Percentiles rank a stretch among this genome's conserved stretches.
Evolutionary conservation across 2,113 vertebrate genomes (phyloP).

Genomic region (Caranx melampygus): DNA sequence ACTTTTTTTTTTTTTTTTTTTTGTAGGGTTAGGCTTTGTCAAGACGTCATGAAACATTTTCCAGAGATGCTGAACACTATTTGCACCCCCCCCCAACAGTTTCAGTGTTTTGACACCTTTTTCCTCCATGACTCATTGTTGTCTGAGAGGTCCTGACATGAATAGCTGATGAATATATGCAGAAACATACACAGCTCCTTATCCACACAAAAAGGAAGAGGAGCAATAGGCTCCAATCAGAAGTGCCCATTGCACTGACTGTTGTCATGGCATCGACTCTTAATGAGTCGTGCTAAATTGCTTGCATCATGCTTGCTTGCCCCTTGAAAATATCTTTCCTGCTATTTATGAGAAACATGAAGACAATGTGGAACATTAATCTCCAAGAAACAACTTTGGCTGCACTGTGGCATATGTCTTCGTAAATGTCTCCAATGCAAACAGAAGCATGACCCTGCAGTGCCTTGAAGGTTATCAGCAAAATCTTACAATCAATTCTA

Average conservation of each 20-base stretch:
- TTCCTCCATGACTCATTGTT: constrained; percentile 85
- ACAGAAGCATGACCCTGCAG: background rate
- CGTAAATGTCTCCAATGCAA: background rate
- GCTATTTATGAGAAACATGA: constrained; percentile 13
- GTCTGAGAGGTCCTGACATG: constrained; percentile 87
- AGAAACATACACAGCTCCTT: constrained; percentile 82
- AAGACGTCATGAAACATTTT: constrained; percentile 90
- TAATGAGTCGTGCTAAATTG: constrained; percentile 50
- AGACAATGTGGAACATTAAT: constrained; percentile 3
- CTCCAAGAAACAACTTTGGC: background rate
- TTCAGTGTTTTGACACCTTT: constrained; percentile 93
- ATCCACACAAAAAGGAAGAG: constrained; percentile 16
- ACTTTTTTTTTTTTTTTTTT: constrained; percentile 79
- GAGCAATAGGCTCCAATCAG: constrained; percentile 19
- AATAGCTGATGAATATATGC: constrained; percentile 87
- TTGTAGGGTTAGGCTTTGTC: constrained; percentile 81
- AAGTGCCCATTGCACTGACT: constrained; percentile 17
- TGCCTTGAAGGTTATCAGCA: background rate
- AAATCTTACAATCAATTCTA: background rate
- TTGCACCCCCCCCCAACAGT: constrained; percentile 89
- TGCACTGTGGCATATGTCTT: background rate
- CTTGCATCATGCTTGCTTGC: constrained; percentile 6
- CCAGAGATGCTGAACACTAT: constrained; percentile 87
- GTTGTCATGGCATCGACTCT: constrained; percentile 35
- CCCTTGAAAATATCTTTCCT: background rate